Base-by-base conservation (phyloP, 35 echinoderm and acorn worm genomes). In the Hemicentrotus pulcherrimus region DNA sequence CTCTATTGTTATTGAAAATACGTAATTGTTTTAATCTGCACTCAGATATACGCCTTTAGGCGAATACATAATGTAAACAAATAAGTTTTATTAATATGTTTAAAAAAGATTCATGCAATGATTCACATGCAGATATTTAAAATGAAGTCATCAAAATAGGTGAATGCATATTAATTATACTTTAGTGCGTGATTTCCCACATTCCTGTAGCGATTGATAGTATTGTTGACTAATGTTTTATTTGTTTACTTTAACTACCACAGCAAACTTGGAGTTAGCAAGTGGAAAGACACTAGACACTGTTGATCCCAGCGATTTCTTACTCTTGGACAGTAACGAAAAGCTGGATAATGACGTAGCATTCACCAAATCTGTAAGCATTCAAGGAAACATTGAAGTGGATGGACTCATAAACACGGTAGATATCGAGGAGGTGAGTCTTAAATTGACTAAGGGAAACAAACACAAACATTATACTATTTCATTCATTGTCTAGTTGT, bases 361-460 rank as follows among this genome's bases (percentile, higher is more conserved):
- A 47, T 93, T 93, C 30, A 12, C 30, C 18, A 31, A 93, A 28
- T 46, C 32, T 47, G 32, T 93, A 46, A 47, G 22, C 48, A 58
- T 93, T 48, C 32, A 93, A 47, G 91, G 91, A 32, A 47, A 58
- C 48, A 14, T 31, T 31, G 19, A 32, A 4, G 91, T 93, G 10
- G 46, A 31, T 18, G 91, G 91, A 47, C 11, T 46, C n/a, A 93
- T 93, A 6, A 93, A 93, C 31, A 93, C 91, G 18, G 91, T 93
- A 4, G 91, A 93, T 93, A 93, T 93, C 22, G 91, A 46, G 15
- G 91, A 93, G 45, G 91, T 93, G 11, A 48, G 31, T 32, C 35
- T 41, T 41, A 41, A 41, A 41, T 41, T 41, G 35, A 41, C 3
- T 41, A 41, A 41, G 35, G 35, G 35, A 41, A 41, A 41, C 3